phyloP scores from a whole-genome alignment of 2,113 vertebrate species.

The Chaetura pelagica region DNA sequence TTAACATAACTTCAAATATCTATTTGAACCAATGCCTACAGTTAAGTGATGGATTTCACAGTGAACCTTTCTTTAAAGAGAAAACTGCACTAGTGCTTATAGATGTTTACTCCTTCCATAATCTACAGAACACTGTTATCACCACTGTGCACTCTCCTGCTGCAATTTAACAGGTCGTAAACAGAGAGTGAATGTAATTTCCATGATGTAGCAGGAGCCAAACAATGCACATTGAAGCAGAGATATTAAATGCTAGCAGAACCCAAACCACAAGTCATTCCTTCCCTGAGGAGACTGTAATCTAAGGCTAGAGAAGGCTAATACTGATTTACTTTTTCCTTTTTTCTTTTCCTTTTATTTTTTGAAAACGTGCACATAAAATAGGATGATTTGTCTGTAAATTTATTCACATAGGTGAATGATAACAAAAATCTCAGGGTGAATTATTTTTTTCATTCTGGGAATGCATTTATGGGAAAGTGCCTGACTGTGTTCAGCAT shows the following conservation, averaged over 20 bases:
- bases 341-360: background rate
- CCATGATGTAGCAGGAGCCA: background rate
- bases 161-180: background rate
- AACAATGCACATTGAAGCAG: background rate
- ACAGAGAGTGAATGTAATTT: background rate
- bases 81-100: background rate
- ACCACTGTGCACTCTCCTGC: background rate
- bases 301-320: background rate
- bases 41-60: background rate
- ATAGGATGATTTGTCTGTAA: background rate
- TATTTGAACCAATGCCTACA: background rate
- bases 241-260: background rate
- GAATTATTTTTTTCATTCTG: background rate
- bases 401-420: background rate
- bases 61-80: background rate
- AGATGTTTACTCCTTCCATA: background rate
- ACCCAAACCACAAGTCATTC: background rate
- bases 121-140: background rate
- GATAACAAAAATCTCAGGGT: background rate
- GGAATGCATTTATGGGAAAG: fast-evolving
- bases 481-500: background rate
- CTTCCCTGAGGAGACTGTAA: background rate
- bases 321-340: background rate
- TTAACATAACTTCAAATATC: background rate
- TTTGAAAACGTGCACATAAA: background rate